Evolutionary conservation across 1,140 invertebrate species (phyloP), one percentile per base, ranked within the genome.

Genomic region (Drosophila sp.): DNA sequence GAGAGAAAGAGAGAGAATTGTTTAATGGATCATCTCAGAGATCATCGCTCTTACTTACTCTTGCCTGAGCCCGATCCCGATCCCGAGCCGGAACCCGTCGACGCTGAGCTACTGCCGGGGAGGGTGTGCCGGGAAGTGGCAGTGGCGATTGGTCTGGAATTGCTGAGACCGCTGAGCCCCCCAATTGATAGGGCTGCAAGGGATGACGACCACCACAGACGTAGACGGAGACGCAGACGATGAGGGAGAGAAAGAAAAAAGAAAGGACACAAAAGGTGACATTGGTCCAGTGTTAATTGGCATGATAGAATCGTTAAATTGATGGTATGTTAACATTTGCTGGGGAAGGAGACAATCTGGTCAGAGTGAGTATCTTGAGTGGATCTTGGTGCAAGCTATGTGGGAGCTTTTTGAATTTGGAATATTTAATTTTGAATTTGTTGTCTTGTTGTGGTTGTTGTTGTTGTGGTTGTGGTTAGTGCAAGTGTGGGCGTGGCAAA

Each of bases 71-170:
- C 79, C 41, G 87, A 90, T 1, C 80, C 79, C 41, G 87, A 90
- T 1, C 89, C 90, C 57, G 91, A 92, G 40, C 91, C 90, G 41
- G 90, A 91, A 63, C 89, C 90, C 57, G 91, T 91, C 66, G 91
- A 92, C 9, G 91, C 90, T 41, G 91, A 92, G 82, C 91, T 92
- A 92, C 91, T 92, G 91, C 90, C 91, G 61, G 91, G 91, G 91
- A 92, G 90, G 91, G 90, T 91, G 91, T 92, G 86, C 89, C 91
- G 71, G 90, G 91, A 86, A 90, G 91, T 91, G 91, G 91, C 90
- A 90, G 91, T 92, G 86, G 91, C 91, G 90, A 92, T 91, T 74
- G 91, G 91, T 90, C 91, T 80, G 77, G 91, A 87, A 82, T 92
- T 91, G 76, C 91, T 79, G 90, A 92, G 91, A 25, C 91, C 91